Conservation (phyloP, 2,797 vertebrate genomes). For the Podarcis lilfordi region DNA sequence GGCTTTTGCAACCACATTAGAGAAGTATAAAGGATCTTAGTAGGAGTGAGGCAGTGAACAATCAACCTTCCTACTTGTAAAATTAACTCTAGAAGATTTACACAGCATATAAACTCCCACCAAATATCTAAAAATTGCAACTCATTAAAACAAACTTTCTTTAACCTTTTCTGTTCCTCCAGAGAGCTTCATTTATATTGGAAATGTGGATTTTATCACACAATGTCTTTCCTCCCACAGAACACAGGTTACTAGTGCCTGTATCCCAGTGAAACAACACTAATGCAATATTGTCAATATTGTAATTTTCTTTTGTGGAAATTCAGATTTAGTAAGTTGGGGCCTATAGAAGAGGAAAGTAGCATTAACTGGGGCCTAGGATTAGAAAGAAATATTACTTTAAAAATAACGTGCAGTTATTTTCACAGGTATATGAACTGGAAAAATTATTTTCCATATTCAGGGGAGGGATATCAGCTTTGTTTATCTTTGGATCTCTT, state of each 20-base stretch:
- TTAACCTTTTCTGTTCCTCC: background rate
- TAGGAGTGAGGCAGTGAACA: background rate
- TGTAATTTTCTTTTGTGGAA: background rate
- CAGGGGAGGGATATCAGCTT: background rate
- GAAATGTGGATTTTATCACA: background rate
- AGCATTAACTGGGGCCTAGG: background rate
- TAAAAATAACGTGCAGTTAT: background rate
- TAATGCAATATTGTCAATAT: background rate
- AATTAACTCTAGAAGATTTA: constrained; percentile 17
- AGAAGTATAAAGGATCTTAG: background rate
- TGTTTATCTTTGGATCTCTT: background rate
- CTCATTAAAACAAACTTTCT: constrained; percentile 1
- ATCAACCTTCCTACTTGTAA: background rate
- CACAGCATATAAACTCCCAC: background rate
- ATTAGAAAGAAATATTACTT: background rate
- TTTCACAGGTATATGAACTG: background rate
- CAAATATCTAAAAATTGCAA: constrained; percentile 13
- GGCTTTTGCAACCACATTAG: constrained; percentile 4
- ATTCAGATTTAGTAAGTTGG: background rate
- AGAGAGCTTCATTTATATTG: background rate
- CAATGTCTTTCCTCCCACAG: background rate
- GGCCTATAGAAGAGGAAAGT: background rate
- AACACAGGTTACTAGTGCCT: background rate
- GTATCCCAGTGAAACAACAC: background rate
- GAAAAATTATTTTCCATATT: background rate